Percentiles rank a stretch among this genome's conserved stretches.
phyloP scores from a whole-genome alignment of 30 jellyfish, hydroid and myxozoan genomes.

The Mastigias papua region DNA sequence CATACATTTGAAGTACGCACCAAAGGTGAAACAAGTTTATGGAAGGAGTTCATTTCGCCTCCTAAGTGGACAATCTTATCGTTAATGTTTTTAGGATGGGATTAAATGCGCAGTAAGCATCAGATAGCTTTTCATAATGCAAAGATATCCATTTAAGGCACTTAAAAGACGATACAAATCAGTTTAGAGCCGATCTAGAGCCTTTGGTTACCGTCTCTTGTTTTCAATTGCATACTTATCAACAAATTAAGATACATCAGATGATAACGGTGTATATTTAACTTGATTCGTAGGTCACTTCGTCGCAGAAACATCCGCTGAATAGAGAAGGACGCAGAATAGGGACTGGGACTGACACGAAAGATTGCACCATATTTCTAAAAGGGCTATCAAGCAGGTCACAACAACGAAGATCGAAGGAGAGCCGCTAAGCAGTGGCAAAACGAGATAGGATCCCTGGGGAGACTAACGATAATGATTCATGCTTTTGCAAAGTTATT shows the following conservation, averaged over 20 bases:
- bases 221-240: constrained; percentile 53
- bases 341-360: background rate
- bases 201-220: constrained; percentile 69
- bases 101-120: constrained; percentile 54
- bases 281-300: background rate
- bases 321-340: background rate
- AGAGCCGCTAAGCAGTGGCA: background rate
- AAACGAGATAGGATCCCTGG: background rate
- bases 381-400: too few species aligned
- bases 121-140: constrained; percentile 33
- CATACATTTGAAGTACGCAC: background rate
- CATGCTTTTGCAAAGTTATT: too few species aligned
- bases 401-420: too few species aligned
- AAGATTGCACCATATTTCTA: background rate
- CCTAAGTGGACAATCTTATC: constrained; percentile 50
- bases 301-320: background rate
- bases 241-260: constrained; percentile 43
- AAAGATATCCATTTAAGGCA: constrained; percentile 50
- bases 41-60: constrained; percentile 22
- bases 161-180: constrained; percentile 66
- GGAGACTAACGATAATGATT: background rate
- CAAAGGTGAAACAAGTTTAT: background rate
- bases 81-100: constrained; percentile 50
- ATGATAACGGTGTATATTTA: constrained; percentile 57
- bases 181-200: constrained; percentile 73